Conservation (phyloP, 2,113 vertebrate genomes). For the Argyrosomus japonicus region DNA sequence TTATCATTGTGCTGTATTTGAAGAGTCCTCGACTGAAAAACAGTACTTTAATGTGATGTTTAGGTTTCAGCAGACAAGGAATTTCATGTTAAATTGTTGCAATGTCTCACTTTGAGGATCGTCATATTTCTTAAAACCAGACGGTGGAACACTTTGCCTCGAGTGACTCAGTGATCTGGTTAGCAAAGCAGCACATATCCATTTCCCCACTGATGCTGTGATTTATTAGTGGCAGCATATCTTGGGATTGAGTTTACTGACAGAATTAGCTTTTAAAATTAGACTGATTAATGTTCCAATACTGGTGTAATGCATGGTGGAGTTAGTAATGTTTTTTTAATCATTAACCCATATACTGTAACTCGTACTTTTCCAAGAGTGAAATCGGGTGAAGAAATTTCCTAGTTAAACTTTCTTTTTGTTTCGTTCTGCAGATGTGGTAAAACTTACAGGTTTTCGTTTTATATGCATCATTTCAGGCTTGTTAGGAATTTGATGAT, state of each 20-base stretch:
- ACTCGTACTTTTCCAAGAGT: neutral
- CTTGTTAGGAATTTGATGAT: neutral
- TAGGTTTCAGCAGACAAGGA: slow-evolving; percentile 4
- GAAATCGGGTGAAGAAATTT: neutral
- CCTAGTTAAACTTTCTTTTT: neutral
- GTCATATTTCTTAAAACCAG: slow-evolving; percentile 39
- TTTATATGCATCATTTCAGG: no score
- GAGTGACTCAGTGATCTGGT: slow-evolving; percentile 49
- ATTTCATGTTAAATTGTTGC: slow-evolving; percentile 27
- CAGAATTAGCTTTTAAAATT: slow-evolving; percentile 23
- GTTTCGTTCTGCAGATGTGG: neutral
- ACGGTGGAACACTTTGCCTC: slow-evolving; percentile 37
- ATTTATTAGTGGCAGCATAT: slow-evolving; percentile 43
- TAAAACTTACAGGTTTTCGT: neutral
- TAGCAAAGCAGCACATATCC: slow-evolving; percentile 19
- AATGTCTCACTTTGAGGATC: slow-evolving; percentile 10
- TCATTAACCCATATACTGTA: neutral
- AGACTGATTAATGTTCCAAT: slow-evolving; percentile 45
- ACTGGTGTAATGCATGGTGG: neutral
- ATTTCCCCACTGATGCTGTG: slow-evolving; percentile 36
- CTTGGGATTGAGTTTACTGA: neutral
- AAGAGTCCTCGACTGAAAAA: no score
- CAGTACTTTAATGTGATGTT: neutral
- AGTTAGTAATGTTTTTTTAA: neutral
- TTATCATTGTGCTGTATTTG: neutral